Evolutionary conservation across 2,888 invertebrate species (phyloP).

Genomic region (Thalpophila matura): DNA sequence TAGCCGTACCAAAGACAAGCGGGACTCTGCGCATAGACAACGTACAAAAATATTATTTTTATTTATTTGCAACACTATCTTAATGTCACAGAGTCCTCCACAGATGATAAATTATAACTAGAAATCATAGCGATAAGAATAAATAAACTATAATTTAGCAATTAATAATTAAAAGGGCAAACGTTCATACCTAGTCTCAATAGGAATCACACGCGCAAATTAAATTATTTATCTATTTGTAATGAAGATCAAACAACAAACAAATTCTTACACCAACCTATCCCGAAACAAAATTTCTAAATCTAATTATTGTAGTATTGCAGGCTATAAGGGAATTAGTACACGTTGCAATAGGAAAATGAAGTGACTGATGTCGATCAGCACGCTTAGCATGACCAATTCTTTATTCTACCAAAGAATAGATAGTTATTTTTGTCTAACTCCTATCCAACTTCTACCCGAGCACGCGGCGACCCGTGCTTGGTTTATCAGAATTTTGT

Average conservation of each 20-base stretch:
- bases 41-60: conserved; percentile 62
- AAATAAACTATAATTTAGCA: conserved; percentile 57
- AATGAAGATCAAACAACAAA: conserved; percentile 53
- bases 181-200: conserved; percentile 31
- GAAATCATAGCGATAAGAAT: conserved; percentile 55
- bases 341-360: background rate
- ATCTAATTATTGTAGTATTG: conserved; percentile 10
- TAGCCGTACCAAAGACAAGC: conserved; percentile 58
- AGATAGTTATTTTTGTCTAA: too few relatives aligned
- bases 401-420: too few relatives aligned
- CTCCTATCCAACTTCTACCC: too few relatives aligned
- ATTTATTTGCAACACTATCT: conserved; percentile 57
- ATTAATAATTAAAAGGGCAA: conserved; percentile 42
- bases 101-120: conserved; percentile 53
- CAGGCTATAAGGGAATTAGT: conserved; percentile 9
- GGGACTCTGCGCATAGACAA: conserved; percentile 58
- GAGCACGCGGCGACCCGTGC: too few relatives aligned
- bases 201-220: conserved; percentile 53
- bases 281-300: conserved; percentile 18
- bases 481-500: too few relatives aligned
- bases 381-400: too few relatives aligned
- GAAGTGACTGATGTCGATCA: too few relatives aligned
- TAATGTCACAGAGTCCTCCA: conserved; percentile 51
- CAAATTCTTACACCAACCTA: conserved; percentile 20
- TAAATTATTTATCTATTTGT: conserved; percentile 40